Evolutionary conservation across 2,888 invertebrate genomes (phyloP).

Genomic region (Helobdella robusta): DNA sequence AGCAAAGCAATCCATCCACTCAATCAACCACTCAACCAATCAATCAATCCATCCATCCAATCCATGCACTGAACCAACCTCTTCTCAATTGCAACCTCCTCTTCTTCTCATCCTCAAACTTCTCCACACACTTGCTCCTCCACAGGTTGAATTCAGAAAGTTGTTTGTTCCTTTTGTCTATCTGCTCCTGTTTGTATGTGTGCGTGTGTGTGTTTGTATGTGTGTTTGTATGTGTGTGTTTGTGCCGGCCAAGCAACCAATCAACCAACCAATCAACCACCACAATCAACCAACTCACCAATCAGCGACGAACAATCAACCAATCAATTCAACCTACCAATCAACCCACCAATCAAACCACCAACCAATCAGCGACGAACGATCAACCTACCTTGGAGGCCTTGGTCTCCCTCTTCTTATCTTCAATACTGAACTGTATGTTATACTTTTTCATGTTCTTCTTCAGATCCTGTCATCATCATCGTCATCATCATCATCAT

Average conservation of each 20-base stretch:
- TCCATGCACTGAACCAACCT: slow-evolving; percentile 60
- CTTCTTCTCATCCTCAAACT: slow-evolving; percentile 66
- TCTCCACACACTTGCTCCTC: slow-evolving; percentile 63
- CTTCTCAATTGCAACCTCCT: slow-evolving; percentile 73
- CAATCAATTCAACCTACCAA: neutral
- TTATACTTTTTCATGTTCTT: slow-evolving; percentile 96
- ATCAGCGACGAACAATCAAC: neutral
- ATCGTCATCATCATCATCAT: slow-evolving; percentile 20
- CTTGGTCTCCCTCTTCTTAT: slow-evolving; percentile 78
- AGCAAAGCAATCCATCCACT: neutral
- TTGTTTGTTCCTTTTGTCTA: slow-evolving; percentile 77
- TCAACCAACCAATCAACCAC: neutral
- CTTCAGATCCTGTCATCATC: slow-evolving; percentile 68
- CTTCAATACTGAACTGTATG: slow-evolving; percentile 88
- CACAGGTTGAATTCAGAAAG: slow-evolving; percentile 78
- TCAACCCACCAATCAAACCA: too few species aligned
- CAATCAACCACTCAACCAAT: neutral
- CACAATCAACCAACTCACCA: neutral
- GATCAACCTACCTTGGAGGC: slow-evolving; percentile 65
- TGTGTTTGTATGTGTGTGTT: too few species aligned
- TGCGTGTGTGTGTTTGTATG: neutral
- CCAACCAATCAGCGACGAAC: too few species aligned
- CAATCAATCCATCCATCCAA: too few species aligned
- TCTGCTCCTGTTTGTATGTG: slow-evolving; percentile 60
- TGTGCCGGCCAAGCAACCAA: neutral